Base-by-base conservation (phyloP, 2,113 vertebrate genomes). In the Agapornis roseicollis region DNA sequence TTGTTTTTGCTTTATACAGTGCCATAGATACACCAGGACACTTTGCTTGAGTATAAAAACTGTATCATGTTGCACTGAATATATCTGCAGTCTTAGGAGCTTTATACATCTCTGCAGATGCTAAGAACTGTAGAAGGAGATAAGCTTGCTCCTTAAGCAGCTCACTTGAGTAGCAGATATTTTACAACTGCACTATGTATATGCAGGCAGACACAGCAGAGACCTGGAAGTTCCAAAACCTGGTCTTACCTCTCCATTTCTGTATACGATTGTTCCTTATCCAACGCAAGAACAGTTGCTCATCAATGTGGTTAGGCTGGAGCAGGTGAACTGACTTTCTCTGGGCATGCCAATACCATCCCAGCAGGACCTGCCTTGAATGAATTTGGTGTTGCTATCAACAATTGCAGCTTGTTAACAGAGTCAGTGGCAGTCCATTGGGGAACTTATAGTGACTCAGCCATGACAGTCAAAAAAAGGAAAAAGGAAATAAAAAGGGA, bases 31-130 rank as follows among this genome's bases (percentile, higher is more conserved):
- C 15, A 52, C 11, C 24, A 72, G 31, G 15, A 47, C 29, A 47
- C 37, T 86, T 46, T 39, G 16, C 14, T 25, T 53, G 31, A 42
- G 11, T 68, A 29, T 37, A 37, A 68, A 84, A 77, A 4, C 14
- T 13, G 0, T 46, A 12, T 20, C 5, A 2, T 10, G 5, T 23
- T 68, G 20, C 7, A 63, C 8, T 1, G 1, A 23, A 6, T 66
- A 25, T 15, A 19, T 18, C 41, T 53, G 16, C 29, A 46, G 25
- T 35, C 42, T 44, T 49, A 22, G 18, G 8, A 81, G 7, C 5
- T 44, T 73, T 47, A 4, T 37, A 77, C 71, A 68, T 53, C 13
- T 74, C 56, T 92, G 44, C 14, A 20, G 5, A 17, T 44, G 16
- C 15, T 42, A 72, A 11, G 7, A 42, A 18, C 2, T 23, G 31